Conservation (phyloP, 2,797 vertebrate species). For the Amphiprion clarkii region DNA sequence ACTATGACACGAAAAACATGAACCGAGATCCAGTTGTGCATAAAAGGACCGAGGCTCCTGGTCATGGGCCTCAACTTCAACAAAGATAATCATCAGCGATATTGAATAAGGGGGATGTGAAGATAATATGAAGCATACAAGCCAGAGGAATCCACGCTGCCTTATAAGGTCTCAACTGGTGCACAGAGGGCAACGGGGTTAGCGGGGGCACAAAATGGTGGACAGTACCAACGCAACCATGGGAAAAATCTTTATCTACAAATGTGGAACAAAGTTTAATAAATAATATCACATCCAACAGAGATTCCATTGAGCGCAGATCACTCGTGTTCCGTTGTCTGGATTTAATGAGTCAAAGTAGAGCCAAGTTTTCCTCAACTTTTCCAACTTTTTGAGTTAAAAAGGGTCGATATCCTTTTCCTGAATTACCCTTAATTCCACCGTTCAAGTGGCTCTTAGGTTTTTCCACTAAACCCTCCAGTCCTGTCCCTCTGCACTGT, state of each 20-base stretch:
- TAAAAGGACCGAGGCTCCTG: conserved; percentile 76
- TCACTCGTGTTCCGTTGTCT: conserved; percentile 42
- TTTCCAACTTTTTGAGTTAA: conserved; percentile 36
- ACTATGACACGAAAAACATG: conserved; percentile 65
- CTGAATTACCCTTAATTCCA: conserved; percentile 60
- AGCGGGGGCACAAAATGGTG: conserved; percentile 58
- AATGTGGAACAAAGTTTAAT: conserved; percentile 46
- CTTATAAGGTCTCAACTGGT: conserved; percentile 74
- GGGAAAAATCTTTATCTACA: conserved; percentile 25
- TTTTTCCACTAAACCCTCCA: conserved; percentile 69
- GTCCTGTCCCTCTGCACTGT: conserved; percentile 35
- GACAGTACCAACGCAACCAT: conserved; percentile 51
- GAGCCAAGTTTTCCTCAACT: conserved; percentile 52
- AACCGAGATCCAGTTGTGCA: conserved; percentile 72
- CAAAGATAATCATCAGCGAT: conserved; percentile 79
- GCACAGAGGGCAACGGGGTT: conserved; percentile 51
- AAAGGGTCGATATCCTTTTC: conserved; percentile 39
- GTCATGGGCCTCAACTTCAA: conserved; percentile 70
- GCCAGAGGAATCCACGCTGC: conserved; percentile 67
- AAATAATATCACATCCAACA: conserved; percentile 40
- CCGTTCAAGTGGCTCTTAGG: conserved; percentile 52
- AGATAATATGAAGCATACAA: conserved; percentile 77
- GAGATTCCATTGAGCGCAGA: conserved; percentile 47
- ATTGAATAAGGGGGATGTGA: conserved; percentile 75
- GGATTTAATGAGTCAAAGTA: conserved; percentile 51